Evolutionary conservation across 1,140 invertebrate species (phyloP).

Genomic region (Linepithema humile): DNA sequence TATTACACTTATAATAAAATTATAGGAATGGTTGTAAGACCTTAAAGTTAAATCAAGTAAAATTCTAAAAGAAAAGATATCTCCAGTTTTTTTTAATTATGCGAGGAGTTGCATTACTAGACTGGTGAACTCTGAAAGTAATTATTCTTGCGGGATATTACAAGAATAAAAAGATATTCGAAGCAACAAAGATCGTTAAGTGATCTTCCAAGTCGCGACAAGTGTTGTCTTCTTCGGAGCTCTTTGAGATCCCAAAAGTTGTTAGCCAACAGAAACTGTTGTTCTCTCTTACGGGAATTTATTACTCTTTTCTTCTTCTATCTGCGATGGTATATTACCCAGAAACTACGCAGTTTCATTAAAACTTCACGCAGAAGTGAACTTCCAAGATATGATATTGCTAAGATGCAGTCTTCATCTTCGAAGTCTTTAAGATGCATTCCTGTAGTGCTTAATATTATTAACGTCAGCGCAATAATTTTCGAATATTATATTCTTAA

Average conservation of each 20-base stretch:
- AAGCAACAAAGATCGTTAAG: slow-evolving; percentile 23
- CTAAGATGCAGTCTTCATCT: slow-evolving; percentile 5
- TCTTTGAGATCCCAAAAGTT: slow-evolving; percentile 2
- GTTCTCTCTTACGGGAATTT: slow-evolving; percentile 26
- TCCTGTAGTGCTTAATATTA: neutral
- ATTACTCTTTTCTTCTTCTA: slow-evolving; percentile 30
- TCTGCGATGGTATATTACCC: slow-evolving; percentile 15
- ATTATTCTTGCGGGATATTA: slow-evolving; percentile 54
- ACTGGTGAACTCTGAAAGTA: slow-evolving; percentile 1
- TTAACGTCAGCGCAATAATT: neutral
- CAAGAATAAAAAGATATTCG: neutral
- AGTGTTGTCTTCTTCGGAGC: neutral
- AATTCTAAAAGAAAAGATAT: too few relatives aligned
- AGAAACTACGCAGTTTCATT: slow-evolving; percentile 34
- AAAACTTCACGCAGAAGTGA: slow-evolving; percentile 28
- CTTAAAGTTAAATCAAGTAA: neutral
- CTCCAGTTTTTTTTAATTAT: too few relatives aligned
- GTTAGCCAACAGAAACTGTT: slow-evolving; percentile 35
- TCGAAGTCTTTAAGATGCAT: neutral
- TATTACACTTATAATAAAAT: neutral
- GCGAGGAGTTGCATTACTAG: neutral
- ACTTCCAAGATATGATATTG: slow-evolving; percentile 42
- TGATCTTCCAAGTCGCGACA: neutral
- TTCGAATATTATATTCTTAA: neutral
- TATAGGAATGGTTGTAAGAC: neutral